Evolutionary conservation across 2,888 invertebrate species (phyloP), one percentile per base, ranked within the genome.

Genomic region (Atethmia centrago): DNA sequence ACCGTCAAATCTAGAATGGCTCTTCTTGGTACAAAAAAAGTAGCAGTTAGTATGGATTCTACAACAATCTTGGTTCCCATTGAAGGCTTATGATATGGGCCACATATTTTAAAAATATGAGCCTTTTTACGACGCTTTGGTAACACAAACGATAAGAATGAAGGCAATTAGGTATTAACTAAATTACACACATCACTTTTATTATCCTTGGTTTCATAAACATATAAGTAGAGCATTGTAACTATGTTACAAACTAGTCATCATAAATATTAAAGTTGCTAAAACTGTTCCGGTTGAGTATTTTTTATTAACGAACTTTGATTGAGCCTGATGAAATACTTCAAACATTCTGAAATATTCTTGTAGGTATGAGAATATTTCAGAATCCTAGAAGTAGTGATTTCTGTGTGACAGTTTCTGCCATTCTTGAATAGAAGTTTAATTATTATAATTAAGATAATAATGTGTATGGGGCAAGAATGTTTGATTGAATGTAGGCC

Each of bases 251-350:
- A 65, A 16, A 69, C 51, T 61, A 42, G n/a, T 62, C 36, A 56
- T 74, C 71, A 65, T 82, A 80, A 80, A 83, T 79, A 65, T 59
- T 59, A 74, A 62, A 58, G 75, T 83, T 81, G 75, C 75, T 65
- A 55, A 79, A 71, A 83, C 12, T 71, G 83, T 81, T 81, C 64
- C 75, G 31, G 55, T 31, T 66, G 64, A 72, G 83, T 55, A 72
- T 66, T 67, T 79, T 80, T 71, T 65, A 81, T 45, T 31, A 75
- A 75, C 56, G 19, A 59, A 74, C 31, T 78, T 70, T 82, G 25
- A 71, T 67, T 71, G 68, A 82, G 77, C 31, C n/a, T 61, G n/a
- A 21, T 21, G 81, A 63, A 82, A 70, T 53, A 51, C 9, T 77
- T 68, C 25, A 81, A 8, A 63, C 25, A 56, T 56, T 82, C 25